Conservation (phyloP, 2,888 invertebrate genomes). For the Eilema griseolum region DNA sequence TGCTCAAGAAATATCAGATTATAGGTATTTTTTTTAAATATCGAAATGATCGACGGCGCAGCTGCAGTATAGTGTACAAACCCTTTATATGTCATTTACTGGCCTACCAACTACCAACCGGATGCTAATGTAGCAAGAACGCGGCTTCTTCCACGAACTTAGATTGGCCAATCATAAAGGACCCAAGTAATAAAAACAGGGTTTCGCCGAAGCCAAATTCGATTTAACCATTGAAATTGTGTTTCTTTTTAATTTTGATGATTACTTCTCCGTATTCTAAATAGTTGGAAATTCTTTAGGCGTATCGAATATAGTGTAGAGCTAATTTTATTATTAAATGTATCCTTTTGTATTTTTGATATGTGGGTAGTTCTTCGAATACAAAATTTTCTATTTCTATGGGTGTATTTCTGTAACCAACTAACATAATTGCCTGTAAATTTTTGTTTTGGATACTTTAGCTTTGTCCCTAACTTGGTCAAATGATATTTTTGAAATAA, state of each 20-base stretch:
- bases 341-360: background rate
- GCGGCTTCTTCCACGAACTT: conserved; percentile 40
- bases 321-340: conserved; percentile 5
- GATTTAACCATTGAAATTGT: conserved; percentile 32
- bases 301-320: background rate
- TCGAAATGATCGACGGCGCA: too few species aligned
- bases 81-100: conserved; percentile 21
- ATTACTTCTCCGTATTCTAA: conserved; percentile 35
- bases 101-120: conserved; percentile 15
- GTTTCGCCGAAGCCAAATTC: conserved; percentile 45
- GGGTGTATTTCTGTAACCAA: too few species aligned
- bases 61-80: background rate
- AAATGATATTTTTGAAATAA: too few species aligned
- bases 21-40: too few species aligned
- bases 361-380: too few species aligned
- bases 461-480: too few species aligned
- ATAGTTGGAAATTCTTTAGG: conserved; percentile 22
- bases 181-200: conserved; percentile 36
- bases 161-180: conserved; percentile 43
- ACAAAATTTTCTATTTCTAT: too few species aligned
- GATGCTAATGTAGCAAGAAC: conserved; percentile 27
- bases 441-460: too few species aligned
- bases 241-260: conserved; percentile 33
- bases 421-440: too few species aligned
- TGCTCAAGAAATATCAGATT: too few species aligned